Base-by-base conservation (phyloP, 2,888 invertebrate genomes). In the Lasius platythorax region DNA sequence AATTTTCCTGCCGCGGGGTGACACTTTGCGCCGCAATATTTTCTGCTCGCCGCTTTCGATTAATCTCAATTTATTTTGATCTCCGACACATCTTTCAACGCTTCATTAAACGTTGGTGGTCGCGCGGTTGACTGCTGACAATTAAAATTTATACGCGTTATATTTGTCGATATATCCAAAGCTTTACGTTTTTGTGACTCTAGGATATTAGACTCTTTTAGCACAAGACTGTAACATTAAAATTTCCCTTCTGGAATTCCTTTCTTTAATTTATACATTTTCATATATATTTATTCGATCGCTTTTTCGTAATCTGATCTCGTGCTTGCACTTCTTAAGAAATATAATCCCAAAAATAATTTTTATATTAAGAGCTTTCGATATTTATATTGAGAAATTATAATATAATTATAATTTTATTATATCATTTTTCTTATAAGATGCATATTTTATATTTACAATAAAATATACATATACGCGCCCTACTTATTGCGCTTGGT, bases 11-110 rank as follows among this genome's bases (percentile, higher is more conserved):
- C 12, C 18, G n/a, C 23, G 28, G 8, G n/a, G 30, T 53, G 37
- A 76, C 53, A 68, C 8, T n/a, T 53, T 11, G 50, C 50, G 43
- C 3, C n/a, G 37, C 15, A 28, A 37, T 28, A 66, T n/a, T 68
- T 68, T 68, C 72, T 40, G 40, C 68, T 56, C 72, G 56, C 8
- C 40, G 37, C 15, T n/a, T 56, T 43, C 56, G 72, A 70, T 78
- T 70, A 78, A 70, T 56, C 43, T 70, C 40, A 18, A 68, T 53
- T 53, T 18, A 53, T 18, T 53, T 53, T 18, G 37, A 28, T 37
- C 9, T 53, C 50, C 11, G 15, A n/a, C 18, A 53, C 6, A 37
- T 3, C 12, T 18, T 18, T 67, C 68, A 40, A 76, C 67, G 64
- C n/a, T 67, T 37, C 50, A 67, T 67, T 68, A 53, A 50, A 15